Evolutionary conservation across 1,140 invertebrate species (phyloP), one percentile per base, ranked within the genome.

Genomic region (Palaemon carinicauda): DNA sequence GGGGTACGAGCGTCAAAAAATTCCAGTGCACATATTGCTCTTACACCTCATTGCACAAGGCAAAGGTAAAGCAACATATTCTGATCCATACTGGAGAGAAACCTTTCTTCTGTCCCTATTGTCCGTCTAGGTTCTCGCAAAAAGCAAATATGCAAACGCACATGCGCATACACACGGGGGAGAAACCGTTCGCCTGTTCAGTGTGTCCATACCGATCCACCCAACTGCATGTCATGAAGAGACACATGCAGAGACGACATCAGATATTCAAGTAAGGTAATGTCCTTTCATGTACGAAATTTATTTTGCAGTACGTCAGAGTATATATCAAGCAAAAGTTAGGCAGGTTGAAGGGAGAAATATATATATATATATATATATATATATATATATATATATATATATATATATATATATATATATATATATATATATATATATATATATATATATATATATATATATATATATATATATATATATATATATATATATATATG

Each of bases 391-490:
- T 75, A 75, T 75, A 24, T 24, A 24, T 74, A 75, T 75, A 75
- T 75, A 75, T 75, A 75, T 75, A 75, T 75, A 74, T 75, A 75
- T 41, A 75, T 75, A 75, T 74, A 75, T 75, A 75, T 75, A 75
- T 75, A 75, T 75, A 75, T 75, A 75, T 75, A 75, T 29, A 69
- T 15, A 69, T 69, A 69, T 69, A 69, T 69, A 69, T 69, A 69
- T 69, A 69, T 69, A n/a, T 10, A n/a, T 19, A n/a, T 3, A 29
- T 69, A 0, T 69, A 29, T 19, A 29, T 19, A 69, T 27, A 27
- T 24, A 27, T 14, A 69, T 27, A 69, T 75, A 41, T 75, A 75
- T 41, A 41, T 41, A 41, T 41, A 41, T 41, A 4, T 41, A 41
- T 41, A 41, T 41, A 41, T 41, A 41, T 41, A 41, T 41, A 41